Conservation (phyloP, 2,113 vertebrate species). For the Xyrauchen texanus region DNA sequence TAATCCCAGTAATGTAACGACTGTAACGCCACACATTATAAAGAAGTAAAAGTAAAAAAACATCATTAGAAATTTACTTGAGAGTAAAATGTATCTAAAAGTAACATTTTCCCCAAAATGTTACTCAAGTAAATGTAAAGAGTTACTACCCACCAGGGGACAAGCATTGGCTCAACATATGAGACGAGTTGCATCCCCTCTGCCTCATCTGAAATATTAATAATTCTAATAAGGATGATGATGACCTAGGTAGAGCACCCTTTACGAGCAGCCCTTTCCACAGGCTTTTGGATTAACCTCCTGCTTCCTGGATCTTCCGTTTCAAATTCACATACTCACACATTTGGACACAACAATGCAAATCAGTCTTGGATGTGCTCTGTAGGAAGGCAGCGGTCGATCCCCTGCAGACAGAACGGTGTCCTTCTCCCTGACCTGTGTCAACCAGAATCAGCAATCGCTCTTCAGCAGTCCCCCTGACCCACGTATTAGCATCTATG, state of each 20-base stretch:
- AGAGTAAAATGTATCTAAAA: too few relatives aligned
- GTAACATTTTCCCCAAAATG: too few relatives aligned
- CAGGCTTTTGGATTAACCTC: slow-evolving; percentile 53
- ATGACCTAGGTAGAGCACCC: slow-evolving; percentile 47
- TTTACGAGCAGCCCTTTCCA: slow-evolving; percentile 27
- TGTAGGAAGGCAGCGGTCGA: slow-evolving; percentile 40
- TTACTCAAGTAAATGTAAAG: too few relatives aligned
- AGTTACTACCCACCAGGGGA: too few relatives aligned
- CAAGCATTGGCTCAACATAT: slow-evolving; percentile 47
- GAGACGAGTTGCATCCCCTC: slow-evolving; percentile 27
- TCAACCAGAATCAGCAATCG: slow-evolving; percentile 50
- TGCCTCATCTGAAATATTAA: slow-evolving; percentile 53
- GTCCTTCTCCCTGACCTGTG: slow-evolving; percentile 46
- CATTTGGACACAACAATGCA: slow-evolving; percentile 57
- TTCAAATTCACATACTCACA: slow-evolving; percentile 33
- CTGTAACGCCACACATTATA: too few relatives aligned
- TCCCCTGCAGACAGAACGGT: slow-evolving; percentile 47
- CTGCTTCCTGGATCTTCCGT: slow-evolving; percentile 37
- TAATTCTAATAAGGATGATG: slow-evolving; percentile 51
- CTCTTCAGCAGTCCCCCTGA: slow-evolving; percentile 45
- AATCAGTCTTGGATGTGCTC: slow-evolving; percentile 44
- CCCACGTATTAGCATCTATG: slow-evolving; percentile 55
- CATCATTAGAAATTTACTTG: too few relatives aligned
- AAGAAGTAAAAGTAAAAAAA: too few relatives aligned
- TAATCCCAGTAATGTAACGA: too few relatives aligned